Conservation (phyloP, 2,113 vertebrate genomes). For the Lophura nycthemera region DNA sequence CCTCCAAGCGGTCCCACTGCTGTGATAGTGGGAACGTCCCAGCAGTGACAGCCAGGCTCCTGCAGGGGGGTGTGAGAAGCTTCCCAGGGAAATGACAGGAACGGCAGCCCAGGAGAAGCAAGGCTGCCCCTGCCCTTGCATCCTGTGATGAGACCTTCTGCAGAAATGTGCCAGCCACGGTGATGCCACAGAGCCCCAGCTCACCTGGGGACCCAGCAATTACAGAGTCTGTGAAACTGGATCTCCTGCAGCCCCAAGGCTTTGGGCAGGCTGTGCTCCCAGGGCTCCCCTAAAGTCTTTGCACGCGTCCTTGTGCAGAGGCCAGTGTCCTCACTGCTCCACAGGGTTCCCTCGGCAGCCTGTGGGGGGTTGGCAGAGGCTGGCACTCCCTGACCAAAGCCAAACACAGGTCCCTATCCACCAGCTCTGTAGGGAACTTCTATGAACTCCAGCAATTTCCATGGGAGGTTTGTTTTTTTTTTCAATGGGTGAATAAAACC, state of each 20-base stretch:
- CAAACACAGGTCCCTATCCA: background rate
- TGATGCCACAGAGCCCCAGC: background rate
- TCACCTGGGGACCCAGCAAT: background rate
- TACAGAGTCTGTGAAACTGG: background rate
- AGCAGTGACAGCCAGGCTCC: background rate
- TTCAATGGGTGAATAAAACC: background rate
- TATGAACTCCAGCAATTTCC: background rate
- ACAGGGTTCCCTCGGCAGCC: background rate
- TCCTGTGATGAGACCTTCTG: rapidly evolving
- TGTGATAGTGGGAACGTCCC: rapidly evolving
- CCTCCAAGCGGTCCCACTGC: background rate
- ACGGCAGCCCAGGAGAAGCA: background rate
- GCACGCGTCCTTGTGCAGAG: background rate
- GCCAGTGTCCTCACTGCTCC: background rate
- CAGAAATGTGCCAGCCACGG: background rate
- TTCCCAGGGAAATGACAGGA: background rate
- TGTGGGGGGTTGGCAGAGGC: background rate
- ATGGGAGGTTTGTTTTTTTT: background rate
- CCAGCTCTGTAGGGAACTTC: background rate
- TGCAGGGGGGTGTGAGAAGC: background rate
- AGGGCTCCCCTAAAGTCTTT: background rate
- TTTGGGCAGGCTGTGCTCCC: rapidly evolving
- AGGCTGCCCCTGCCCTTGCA: background rate
- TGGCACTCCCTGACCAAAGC: background rate
- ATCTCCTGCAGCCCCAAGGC: background rate